Percentiles rank a stretch among this genome's conserved stretches.
Conservation (phyloP, 2,113 vertebrate genomes). For the Rousettus leschenaultii region DNA sequence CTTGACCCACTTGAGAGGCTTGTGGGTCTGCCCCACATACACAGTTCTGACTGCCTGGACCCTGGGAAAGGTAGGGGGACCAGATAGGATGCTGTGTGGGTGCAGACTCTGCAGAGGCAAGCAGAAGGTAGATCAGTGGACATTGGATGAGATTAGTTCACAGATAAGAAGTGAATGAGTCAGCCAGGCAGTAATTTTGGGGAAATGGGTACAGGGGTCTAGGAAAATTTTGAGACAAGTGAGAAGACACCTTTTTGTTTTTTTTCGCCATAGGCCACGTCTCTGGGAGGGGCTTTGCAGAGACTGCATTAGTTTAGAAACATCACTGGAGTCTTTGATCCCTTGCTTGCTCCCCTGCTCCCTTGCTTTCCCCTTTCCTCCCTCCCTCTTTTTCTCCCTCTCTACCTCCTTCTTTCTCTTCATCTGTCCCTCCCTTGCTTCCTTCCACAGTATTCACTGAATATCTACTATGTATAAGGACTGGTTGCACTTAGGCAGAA, state of each 20-base stretch:
- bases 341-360: too few species aligned
- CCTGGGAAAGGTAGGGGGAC: neutral
- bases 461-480: neutral
- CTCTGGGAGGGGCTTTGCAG: neutral
- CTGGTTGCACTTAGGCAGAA: neutral
- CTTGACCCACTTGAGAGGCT: neutral
- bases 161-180: neutral
- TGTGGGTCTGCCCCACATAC: fast-evolving
- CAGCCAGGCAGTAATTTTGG: neutral
- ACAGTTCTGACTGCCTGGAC: neutral
- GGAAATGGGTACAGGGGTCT: too few species aligned
- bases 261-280: neutral
- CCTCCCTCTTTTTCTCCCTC: neutral
- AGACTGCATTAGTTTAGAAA: neutral
- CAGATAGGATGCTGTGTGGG: neutral
- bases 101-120: neutral
- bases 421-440: neutral
- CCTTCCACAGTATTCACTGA: neutral
- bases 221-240: neutral
- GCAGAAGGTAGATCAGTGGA: neutral
- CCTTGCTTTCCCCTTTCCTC: neutral
- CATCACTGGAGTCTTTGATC: neutral
- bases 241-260: neutral
- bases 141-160: neutral
- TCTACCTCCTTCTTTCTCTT: neutral